Evolutionary conservation across 1,140 invertebrate species (phyloP), one percentile per base, ranked within the genome.

Genomic region (Diprion similis): DNA sequence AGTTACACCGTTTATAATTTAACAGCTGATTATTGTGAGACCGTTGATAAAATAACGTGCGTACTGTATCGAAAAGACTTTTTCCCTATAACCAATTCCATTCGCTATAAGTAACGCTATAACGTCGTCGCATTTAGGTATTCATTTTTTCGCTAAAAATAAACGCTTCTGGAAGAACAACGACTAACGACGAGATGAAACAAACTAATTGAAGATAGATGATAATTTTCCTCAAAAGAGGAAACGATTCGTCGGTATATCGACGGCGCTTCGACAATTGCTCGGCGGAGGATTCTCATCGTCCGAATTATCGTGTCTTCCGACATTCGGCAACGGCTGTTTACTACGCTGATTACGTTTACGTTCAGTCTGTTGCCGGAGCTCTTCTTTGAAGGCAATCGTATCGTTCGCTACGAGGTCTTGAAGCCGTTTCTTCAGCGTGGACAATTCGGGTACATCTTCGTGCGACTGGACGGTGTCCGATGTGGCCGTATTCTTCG

Each of bases 331-430:
- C 6, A 70, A 64, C 46, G 68, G 67, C 8, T 79, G 68, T 10
- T 75, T 74, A 1, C 71, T 75, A 9, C 70, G 68, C 69, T 79
- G 76, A 13, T 51, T 71, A 2, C 72, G 69, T 75, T 87, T 82
- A 82, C 83, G 68, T 80, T 78, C 79, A 69, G 89, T 67, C 71
- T 81, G 71, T 75, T 81, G 82, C 86, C 86, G 80, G 48, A 81
- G 67, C 66, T 86, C 82, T 17, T 85, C 81, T 10, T 76, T 73
- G 37, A 81, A 84, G 46, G 74, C 77, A 0, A 73, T 78, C 0
- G 70, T 78, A 71, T 91, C 90, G 10, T 87, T 84, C 8, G 83
- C 86, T 1, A 92, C 84, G 8, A 87, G 74, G 19, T 88, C 86
- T 68, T 86, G 84, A 2, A 91, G 76, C 47, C 88, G 86, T 71